Evolutionary conservation across 1,140 invertebrate genomes (phyloP).

Genomic region (Temnothorax nylanderi): DNA sequence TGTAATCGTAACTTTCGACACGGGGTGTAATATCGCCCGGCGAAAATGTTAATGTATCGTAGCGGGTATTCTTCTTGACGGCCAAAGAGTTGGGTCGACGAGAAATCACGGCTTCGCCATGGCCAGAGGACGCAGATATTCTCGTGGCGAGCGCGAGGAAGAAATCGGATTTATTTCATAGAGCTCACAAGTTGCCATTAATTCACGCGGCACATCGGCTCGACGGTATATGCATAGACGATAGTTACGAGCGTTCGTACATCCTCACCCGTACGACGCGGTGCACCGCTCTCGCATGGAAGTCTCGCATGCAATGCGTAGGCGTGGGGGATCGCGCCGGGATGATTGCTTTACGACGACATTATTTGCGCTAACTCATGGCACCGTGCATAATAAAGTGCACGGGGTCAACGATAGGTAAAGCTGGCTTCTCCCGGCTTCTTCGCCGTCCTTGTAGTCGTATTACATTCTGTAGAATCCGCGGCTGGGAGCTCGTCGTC

Average conservation of each 20-base stretch:
- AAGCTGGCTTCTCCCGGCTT: slow-evolving; percentile 13
- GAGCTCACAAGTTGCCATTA: slow-evolving; percentile 68
- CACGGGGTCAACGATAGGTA: slow-evolving; percentile 75
- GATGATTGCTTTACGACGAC: slow-evolving; percentile 82
- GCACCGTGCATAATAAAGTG: slow-evolving; percentile 80
- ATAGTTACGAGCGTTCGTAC: slow-evolving; percentile 62
- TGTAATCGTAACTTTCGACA: slow-evolving; percentile 43
- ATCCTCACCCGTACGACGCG: slow-evolving; percentile 43
- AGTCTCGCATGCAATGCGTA: slow-evolving; percentile 52
- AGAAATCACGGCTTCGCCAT: not conserved
- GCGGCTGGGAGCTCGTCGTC: not conserved
- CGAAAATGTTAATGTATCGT: slow-evolving; percentile 52
- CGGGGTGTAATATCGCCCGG: not conserved
- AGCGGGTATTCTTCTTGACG: not conserved
- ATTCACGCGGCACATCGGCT: slow-evolving; percentile 33
- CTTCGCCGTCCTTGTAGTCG: slow-evolving; percentile 22
- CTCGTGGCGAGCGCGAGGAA: not conserved
- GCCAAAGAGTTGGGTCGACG: not conserved
- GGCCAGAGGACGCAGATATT: not conserved
- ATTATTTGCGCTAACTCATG: slow-evolving; percentile 81
- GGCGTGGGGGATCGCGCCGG: slow-evolving; percentile 61
- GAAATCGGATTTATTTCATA: slow-evolving; percentile 71
- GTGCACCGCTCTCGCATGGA: not conserved
- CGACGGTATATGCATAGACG: slow-evolving; percentile 27
- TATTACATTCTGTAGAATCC: slow-evolving; percentile 28